These are phyloP conservation scores for Pollenia angustigena DNA, from an alignment of 2,888 invertebrate species.

Conservation along the genomic window DNA sequence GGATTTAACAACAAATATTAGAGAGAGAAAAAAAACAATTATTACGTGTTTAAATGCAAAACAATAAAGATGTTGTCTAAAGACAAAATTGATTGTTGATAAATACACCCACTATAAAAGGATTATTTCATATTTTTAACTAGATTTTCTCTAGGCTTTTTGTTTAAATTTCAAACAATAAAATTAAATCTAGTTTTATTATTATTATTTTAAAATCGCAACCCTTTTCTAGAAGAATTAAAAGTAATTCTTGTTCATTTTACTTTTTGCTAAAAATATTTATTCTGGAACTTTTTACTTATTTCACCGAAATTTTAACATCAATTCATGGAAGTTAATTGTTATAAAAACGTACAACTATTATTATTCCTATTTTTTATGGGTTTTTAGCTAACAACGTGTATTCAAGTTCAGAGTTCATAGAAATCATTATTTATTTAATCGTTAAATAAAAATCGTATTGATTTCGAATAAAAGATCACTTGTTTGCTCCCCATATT, in stretches of 20 bases:
- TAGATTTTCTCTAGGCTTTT: constrained; percentile 35
- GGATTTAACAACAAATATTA: constrained; percentile 37
- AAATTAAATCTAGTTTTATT: constrained; percentile 48
- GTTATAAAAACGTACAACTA: constrained; percentile 50
- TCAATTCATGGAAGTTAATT: constrained; percentile 67
- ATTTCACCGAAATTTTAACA: constrained; percentile 21
- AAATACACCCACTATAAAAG: constrained; percentile 65
- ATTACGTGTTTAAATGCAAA: constrained; percentile 59
- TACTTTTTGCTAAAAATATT: constrained; percentile 37
- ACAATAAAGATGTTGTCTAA: constrained; percentile 34
- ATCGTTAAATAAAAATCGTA: constrained; percentile 65
- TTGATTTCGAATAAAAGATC: constrained; percentile 70
- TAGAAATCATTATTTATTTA: constrained; percentile 55
- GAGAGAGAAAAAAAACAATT: constrained; percentile 36
- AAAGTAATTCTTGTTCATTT: constrained; percentile 62
- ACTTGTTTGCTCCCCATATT: constrained; percentile 54
- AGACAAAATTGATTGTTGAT: constrained; percentile 40
- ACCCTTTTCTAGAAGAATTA: constrained; percentile 54
- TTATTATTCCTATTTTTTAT: neutral
- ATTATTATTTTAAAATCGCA: constrained; percentile 28
- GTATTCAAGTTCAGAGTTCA: constrained; percentile 65
- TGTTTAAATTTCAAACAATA: constrained; percentile 38
- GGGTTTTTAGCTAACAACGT: neutral
- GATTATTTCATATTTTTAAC: constrained; percentile 34
- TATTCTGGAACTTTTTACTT: neutral